Evolutionary conservation across 2,797 vertebrate species (phyloP).

Genomic region (Semaprochilodus insignis): DNA sequence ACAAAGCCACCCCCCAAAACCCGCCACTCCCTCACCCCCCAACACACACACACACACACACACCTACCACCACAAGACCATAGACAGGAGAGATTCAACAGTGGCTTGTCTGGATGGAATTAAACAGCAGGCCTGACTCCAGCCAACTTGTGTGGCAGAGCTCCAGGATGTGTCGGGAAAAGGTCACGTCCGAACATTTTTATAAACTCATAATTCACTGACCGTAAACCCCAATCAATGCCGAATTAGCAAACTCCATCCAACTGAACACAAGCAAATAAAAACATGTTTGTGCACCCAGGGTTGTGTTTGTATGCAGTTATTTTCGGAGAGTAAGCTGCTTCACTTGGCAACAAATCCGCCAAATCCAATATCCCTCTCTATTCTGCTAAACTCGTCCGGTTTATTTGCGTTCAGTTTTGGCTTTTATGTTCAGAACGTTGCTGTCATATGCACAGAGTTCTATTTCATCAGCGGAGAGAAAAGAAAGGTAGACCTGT

Average conservation of each 20-base stretch:
- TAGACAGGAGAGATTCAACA: constrained; percentile 18
- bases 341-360: constrained; percentile 10
- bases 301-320: constrained; percentile 7
- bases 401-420: neutral
- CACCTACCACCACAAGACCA: neutral
- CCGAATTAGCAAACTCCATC: constrained; percentile 34
- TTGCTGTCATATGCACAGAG: neutral
- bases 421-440: neutral
- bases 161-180: constrained; percentile 15
- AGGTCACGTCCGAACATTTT: constrained; percentile 17
- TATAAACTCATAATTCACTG: constrained; percentile 30
- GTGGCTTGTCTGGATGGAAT: constrained; percentile 13
- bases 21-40: neutral
- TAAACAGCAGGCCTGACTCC: constrained; percentile 10
- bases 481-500: neutral
- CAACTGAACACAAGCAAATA: constrained; percentile 34
- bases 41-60: neutral
- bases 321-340: constrained; percentile 14
- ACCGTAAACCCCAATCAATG: constrained; percentile 34
- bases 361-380: neutral
- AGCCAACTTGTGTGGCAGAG: constrained; percentile 9
- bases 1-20: neutral
- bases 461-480: neutral
- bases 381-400: neutral
- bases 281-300: constrained; percentile 19